Base-by-base conservation (phyloP, 2,888 invertebrate species). In the Eurytoma californica region DNA sequence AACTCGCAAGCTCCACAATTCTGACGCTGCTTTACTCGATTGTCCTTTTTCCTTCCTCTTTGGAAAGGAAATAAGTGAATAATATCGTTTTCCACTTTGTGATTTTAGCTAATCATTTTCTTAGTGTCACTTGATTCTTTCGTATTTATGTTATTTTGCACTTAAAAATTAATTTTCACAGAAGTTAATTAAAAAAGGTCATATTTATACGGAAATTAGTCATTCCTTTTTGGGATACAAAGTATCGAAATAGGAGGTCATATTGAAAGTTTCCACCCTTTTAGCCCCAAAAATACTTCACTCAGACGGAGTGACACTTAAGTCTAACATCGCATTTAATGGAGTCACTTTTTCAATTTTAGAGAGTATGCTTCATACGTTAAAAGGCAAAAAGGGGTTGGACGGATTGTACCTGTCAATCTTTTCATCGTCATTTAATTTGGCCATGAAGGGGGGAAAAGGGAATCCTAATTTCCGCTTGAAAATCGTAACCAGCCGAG, bases 401-500 rank as follows among this genome's bases (percentile, higher is more conserved):
- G 14, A 16, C 53, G 53, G 7, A 7, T 39, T 4, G 39, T 39
- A 39, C 39, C 39, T 39, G 39, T 39, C 39, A 7, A 39, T 4
- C 7, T 7, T 7, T 53, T 53, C 53, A 13, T 14, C 0, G 13
- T 13, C 13, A 9, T n/a, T 16, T 53, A 53, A 14, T 30, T 61
- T 61, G 28, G 30, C 30, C 9, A 16, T n/a, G n/a, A 61, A 16
- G 20, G 14, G 3, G 16, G 16, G 18, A 63, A 63, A 24, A 66
- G 63, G 58, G 47, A 75, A 68, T 75, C 68, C 61, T 61, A 68
- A 75, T 75, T 53, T 75, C 74, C 60, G 49, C 28, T 60, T 53
- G n/a, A 18, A 53, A 61, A 49, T 72, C 51, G 30, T 61, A 72
- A 72, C 72, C 60, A 72, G 61, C 61, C 53, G 47, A 7, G 57